Conservation (phyloP, 2,113 vertebrate genomes). For the Eleginops maclovinus region DNA sequence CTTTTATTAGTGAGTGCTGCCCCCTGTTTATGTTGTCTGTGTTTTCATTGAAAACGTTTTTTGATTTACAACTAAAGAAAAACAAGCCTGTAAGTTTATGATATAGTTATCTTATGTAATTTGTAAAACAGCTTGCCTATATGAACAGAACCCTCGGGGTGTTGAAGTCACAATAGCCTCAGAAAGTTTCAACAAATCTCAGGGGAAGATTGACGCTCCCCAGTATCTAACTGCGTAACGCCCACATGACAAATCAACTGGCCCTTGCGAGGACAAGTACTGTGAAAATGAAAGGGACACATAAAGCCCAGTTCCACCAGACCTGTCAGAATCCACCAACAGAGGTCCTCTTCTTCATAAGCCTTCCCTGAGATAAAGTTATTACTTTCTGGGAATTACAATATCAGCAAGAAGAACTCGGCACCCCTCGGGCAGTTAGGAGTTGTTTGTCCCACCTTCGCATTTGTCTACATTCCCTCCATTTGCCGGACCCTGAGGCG, state of each 20-base stretch:
- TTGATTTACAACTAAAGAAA: neutral
- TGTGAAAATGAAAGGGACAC: slow-evolving; percentile 60
- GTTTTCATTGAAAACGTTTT: slow-evolving; percentile 5
- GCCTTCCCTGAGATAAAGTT: slow-evolving; percentile 67
- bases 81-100: neutral
- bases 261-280: slow-evolving; percentile 57
- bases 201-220: slow-evolving; percentile 28
- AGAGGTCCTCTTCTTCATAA: slow-evolving; percentile 51
- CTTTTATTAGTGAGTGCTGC: slow-evolving; percentile 19
- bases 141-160: neutral
- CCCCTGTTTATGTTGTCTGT: slow-evolving; percentile 20
- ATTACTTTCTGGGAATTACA: slow-evolving; percentile 61
- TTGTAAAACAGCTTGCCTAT: neutral
- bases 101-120: too few species aligned
- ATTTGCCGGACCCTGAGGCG: slow-evolving; percentile 66
- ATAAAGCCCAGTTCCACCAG: slow-evolving; percentile 37
- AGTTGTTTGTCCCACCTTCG: slow-evolving; percentile 65
- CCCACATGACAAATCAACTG: slow-evolving; percentile 60
- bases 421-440: slow-evolving; percentile 41
- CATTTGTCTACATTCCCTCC: slow-evolving; percentile 70
- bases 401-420: neutral
- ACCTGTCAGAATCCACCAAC: slow-evolving; percentile 58
- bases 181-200: slow-evolving; percentile 30
- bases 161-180: slow-evolving; percentile 13
- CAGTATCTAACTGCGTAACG: slow-evolving; percentile 12